phyloP scores from a whole-genome alignment of 2,797 vertebrate genomes.

The Sarcoramphus papa region DNA sequence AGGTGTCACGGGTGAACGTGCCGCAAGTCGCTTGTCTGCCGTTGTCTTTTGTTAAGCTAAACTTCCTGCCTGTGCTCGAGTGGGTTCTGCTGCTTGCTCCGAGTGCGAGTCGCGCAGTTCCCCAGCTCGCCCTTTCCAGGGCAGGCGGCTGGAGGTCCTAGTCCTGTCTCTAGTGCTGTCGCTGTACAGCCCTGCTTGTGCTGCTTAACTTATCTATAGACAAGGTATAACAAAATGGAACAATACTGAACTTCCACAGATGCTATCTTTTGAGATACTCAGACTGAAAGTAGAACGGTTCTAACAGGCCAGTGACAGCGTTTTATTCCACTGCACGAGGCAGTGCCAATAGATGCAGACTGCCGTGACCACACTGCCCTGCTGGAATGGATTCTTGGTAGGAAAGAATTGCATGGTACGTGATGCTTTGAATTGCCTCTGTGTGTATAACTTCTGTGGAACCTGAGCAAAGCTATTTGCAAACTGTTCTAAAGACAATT shows the following conservation, averaged over 20 bases:
- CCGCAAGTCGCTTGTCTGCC: background rate
- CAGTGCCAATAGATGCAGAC: background rate
- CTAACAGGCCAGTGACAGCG: background rate
- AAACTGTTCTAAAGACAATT: background rate
- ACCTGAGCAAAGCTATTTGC: background rate
- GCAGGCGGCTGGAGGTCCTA: background rate
- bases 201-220: accelerated
- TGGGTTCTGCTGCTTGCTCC: background rate
- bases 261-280: background rate
- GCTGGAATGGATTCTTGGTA: background rate
- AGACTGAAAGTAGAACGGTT: too few species aligned
- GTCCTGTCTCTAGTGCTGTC: background rate
- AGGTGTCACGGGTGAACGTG: background rate
- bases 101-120: accelerated
- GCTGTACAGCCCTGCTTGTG: accelerated
- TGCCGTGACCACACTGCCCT: accelerated
- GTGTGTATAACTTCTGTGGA: accelerated
- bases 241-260: accelerated
- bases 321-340: background rate
- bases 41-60: too few species aligned
- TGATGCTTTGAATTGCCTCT: background rate
- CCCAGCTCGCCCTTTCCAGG: accelerated
- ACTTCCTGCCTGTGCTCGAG: background rate
- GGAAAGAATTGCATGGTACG: accelerated
- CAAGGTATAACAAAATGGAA: accelerated